Conservation (phyloP, 2,888 invertebrate species). For the Ennomos fuscantarius region DNA sequence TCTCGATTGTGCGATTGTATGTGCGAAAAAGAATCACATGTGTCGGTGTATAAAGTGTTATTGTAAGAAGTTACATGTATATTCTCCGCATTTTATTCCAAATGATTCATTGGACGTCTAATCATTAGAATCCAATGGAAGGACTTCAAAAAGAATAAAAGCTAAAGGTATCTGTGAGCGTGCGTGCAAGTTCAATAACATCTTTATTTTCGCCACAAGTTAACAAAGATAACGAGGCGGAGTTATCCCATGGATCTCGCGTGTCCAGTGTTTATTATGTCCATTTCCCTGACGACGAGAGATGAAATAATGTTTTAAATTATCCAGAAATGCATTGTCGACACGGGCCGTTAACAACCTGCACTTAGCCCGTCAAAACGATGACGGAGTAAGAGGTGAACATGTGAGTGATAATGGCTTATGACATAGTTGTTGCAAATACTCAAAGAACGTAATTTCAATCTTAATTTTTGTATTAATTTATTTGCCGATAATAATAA, state of each 20-base stretch:
- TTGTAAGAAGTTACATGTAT: conserved; percentile 1
- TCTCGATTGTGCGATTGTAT: too few relatives aligned
- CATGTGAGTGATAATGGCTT: conserved; percentile 47
- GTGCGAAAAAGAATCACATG: too few relatives aligned
- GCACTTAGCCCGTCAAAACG: conserved; percentile 59
- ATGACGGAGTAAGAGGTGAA: conserved; percentile 50
- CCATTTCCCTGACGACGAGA: conserved; percentile 44
- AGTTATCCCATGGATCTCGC: conserved; percentile 43
- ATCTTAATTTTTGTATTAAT: background rate
- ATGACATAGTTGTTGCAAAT: conserved; percentile 50
- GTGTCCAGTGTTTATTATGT: conserved; percentile 58
- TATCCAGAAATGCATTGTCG: conserved; percentile 60
- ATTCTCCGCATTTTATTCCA: background rate
- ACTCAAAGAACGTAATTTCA: background rate
- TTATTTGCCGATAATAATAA: too few relatives aligned
- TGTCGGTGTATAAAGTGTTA: background rate
- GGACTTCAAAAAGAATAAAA: conserved; percentile 11
- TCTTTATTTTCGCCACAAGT: conserved; percentile 26
- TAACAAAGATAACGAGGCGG: conserved; percentile 36
- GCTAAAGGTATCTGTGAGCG: conserved; percentile 3
- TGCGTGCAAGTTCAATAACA: conserved; percentile 27
- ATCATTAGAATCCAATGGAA: background rate
- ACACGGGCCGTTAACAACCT: conserved; percentile 53
- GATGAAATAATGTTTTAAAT: conserved; percentile 59
- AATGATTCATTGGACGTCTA: background rate